Base-by-base conservation (phyloP, 2,888 invertebrate genomes). In the Aradus depressus region DNA sequence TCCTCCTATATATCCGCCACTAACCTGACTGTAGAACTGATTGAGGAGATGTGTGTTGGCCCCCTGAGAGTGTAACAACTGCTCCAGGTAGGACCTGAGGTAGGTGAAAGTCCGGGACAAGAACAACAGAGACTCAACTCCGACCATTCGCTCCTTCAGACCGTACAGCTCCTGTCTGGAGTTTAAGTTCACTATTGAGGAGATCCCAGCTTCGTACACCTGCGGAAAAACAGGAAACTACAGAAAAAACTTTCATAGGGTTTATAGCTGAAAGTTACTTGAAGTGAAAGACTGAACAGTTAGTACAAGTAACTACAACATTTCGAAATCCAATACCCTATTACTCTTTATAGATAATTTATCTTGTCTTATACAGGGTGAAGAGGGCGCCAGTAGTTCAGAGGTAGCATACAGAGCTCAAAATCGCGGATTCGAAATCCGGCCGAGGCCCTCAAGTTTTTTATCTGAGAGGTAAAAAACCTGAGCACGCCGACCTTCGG, bases 121-220 rank as follows among this genome's bases (percentile, higher is more conserved):
- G 68, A 92, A 93, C 60, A 91, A 79, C 0, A 91, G 75, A 59
- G 96, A 96, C 69, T 97, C 96, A 0, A 91, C 85, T 0, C 86
- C 96, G 0, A 93, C 88, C 16, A 93, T 80, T 54, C 96, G 74
- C 64, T 92, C 89, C 0, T 82, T 73, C 23, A 96, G 68, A 0
- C 92, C 92, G 65, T 84, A 84, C 14, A 95, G 70, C 50, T 75
- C 80, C 53, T 87, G 85, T 3, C 83, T 75, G 52, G 76, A 75
- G 19, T 69, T 72, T 32, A 86, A 67, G 63, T 83, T 76, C 26
- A 85, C 80, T 55, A 79, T 74, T 2, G 77, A 73, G 54, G 80
- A 79, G 44, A 80, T 66, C 39, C 68, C 66, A 1, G 79, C 79
- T 60, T 74, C 73, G 4, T 68, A 67, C 21, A 74, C 67, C 65